Base-by-base conservation (phyloP, 2,797 vertebrate genomes). In the Sciaenops ocellatus region DNA sequence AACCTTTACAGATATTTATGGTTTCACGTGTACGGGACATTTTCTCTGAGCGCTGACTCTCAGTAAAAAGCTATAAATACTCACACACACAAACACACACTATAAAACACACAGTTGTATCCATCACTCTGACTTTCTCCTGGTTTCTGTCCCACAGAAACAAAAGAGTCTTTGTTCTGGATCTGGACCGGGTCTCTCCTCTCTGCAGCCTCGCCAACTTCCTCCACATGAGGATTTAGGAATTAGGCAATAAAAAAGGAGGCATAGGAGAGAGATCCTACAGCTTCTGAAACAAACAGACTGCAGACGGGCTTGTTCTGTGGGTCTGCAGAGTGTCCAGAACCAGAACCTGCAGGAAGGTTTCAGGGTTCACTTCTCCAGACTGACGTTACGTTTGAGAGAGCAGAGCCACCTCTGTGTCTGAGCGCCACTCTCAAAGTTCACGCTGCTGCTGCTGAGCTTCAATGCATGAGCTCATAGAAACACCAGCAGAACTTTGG, bases 101-200 rank as follows among this genome's bases (percentile, higher is more conserved):
- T 18, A 0, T 9, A 22, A 46, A 51, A 56, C 44, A 41, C 68
- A 20, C 48, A 63, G 61, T 20, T 18, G 38, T 56, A 79, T 86
- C 73, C 65, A 88, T 90, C 84, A 83, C 59, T 65, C 67, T 26
- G 76, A 70, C 52, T 51, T 42, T 28, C 50, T 76, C 24, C 63
- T 77, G 82, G 73, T 76, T 76, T 44, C 61, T 18, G 56, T 82
- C 52, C 78, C 52, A 63, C 68, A 63, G 66, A 78, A 30, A 89
- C 85, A 90, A 59, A 82, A 72, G 80, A 76, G 69, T 54, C 85
- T 91, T 87, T 91, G 86, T 92, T 48, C 7, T 50, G 62, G 65
- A 79, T 57, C 74, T 76, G 78, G 84, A 73, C 76, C 2, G 2
- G 34, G 34, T 11, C 48, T 46, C 54, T 61, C 18, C 47, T 42